Conservation (phyloP, 2,797 vertebrate genomes). For the Pipistrellus nathusii region DNA sequence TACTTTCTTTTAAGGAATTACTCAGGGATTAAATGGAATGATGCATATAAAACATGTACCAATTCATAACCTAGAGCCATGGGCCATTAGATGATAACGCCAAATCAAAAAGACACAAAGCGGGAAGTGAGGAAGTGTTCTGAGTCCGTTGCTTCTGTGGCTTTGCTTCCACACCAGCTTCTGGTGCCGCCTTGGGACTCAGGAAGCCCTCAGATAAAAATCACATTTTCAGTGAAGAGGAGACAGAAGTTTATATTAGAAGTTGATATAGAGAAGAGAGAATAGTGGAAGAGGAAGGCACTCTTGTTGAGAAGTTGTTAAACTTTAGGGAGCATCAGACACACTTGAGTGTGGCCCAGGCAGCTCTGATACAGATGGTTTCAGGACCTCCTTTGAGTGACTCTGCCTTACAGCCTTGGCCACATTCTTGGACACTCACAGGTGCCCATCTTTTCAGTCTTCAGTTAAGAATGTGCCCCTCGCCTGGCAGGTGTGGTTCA, state of each 20-base stretch:
- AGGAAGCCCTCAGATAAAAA: background rate
- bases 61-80: background rate
- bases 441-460: slow-evolving; percentile 32
- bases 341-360: background rate
- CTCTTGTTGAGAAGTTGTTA: slow-evolving; percentile 2
- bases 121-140: background rate
- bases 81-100: background rate
- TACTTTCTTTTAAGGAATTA: background rate
- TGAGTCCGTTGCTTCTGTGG: background rate
- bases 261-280: background rate
- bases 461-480: background rate
- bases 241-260: background rate
- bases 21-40: background rate
- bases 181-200: background rate
- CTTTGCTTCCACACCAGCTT: background rate
- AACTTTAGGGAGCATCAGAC: background rate
- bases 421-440: background rate
- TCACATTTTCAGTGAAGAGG: background rate
- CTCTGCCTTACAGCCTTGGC: background rate
- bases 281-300: background rate
- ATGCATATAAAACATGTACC: background rate
- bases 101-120: slow-evolving; percentile 5
- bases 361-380: background rate
- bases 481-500: too few species aligned
- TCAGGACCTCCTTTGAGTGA: background rate